Conservation (phyloP, 2,797 vertebrate genomes). For the Pogoniulus pusillus region DNA sequence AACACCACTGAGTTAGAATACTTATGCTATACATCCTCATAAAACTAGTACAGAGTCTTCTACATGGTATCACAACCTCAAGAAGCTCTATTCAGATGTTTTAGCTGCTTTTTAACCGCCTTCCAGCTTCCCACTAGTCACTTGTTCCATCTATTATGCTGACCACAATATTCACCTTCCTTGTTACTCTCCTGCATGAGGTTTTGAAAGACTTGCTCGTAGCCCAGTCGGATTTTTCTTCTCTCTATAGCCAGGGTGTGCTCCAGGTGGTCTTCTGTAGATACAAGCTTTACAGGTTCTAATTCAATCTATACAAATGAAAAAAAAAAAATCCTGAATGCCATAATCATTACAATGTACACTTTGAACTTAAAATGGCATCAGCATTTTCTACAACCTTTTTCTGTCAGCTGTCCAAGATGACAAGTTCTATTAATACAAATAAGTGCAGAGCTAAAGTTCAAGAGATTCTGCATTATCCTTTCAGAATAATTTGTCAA, state of each 20-base stretch:
- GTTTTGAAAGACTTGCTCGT: constrained; percentile 74
- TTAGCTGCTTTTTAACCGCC: background rate
- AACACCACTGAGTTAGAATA: background rate
- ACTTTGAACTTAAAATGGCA: background rate
- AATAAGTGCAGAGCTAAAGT: background rate
- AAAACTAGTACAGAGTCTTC: background rate
- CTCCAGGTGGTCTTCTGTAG: constrained; percentile 72
- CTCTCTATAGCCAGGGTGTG: constrained; percentile 77
- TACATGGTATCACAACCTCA: background rate
- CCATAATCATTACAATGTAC: background rate
- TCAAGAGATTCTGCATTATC: background rate
- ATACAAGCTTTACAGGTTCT: constrained; percentile 71
- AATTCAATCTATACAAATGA: constrained; percentile 70
- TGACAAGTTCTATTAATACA: background rate
- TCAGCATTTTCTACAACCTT: background rate
- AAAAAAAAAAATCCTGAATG: background rate
- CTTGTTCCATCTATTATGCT: background rate
- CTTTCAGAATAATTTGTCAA: background rate
- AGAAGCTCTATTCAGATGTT: background rate
- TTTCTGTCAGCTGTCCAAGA: background rate
- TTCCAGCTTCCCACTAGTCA: background rate
- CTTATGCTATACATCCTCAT: background rate
- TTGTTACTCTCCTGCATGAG: constrained; percentile 72
- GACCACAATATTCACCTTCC: constrained; percentile 58
- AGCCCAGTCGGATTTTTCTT: constrained; percentile 76